Evolutionary conservation across 2,888 invertebrate species (phyloP), one percentile per base, ranked within the genome.

Genomic region (Callyntrura sp.): DNA sequence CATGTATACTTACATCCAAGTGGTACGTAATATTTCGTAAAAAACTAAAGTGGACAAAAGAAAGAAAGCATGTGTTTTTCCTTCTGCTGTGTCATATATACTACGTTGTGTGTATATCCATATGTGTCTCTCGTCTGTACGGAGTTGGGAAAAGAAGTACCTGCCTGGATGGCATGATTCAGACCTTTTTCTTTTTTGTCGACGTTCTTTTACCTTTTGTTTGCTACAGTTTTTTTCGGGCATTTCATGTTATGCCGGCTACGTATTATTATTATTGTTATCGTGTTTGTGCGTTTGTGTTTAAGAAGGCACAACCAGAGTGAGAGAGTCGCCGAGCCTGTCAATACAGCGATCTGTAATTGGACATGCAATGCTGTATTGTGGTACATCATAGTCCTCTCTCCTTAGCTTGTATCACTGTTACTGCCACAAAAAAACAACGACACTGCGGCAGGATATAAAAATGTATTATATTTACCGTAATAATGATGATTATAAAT

Each of bases 291-390:
- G 35, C 43, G n/a, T 43, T 5, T 70, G 45, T 17, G 17, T 78
- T 57, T 78, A 57, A 57, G 55, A 55, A 57, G 51, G 8, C 51
- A 51, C 76, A 60, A 65, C 79, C 79, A 78, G 57, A 85, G 55
- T 60, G 68, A 51, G 70, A 86, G 79, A 68, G 70, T 79, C 28
- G 55, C 60, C 65, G 65, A 78, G 43, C 84, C 84, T 84, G 85
- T 89, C 89, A 89, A 85, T 89, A 78, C 45, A n/a, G 14, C 51
- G 84, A 85, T 89, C 78, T 89, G 48, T 79, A 89, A 84, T 89
- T 89, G 89, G 89, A 85, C 89, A 89, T 89, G 89, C 89, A 85
- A 89, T 84, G 57, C 48, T 17, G 5, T 35, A 57, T 57, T 6
- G 57, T 17, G 57, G 17, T 1, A n/a, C n/a, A n/a, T 9, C 25